These are phyloP conservation scores for Rhincodon typus DNA, from an alignment of 2,797 vertebrate genomes.

Conservation along the genomic window DNA sequence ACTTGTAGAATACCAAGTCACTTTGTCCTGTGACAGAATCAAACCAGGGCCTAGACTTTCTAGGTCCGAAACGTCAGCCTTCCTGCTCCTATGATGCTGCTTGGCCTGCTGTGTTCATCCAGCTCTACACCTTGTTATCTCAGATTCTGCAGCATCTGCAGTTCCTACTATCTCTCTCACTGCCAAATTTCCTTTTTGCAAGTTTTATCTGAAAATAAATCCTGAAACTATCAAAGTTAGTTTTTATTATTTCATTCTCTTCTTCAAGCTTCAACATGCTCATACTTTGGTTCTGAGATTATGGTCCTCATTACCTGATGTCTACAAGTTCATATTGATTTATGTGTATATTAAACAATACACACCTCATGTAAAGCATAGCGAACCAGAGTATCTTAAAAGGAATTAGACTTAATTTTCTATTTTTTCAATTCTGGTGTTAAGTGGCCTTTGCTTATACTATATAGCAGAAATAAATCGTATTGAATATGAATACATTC, in stretches of 20 bases:
- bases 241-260: neutral
- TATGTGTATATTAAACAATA: neutral
- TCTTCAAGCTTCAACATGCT: neutral
- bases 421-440: neutral
- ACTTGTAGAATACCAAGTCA: neutral
- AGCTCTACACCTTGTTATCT: too few species aligned
- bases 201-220: conserved; percentile 1
- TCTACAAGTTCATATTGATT: too few species aligned
- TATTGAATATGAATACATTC: neutral
- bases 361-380: neutral
- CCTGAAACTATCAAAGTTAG: neutral
- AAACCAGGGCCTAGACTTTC: too few species aligned
- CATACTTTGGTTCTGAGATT: neutral
- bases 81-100: too few species aligned
- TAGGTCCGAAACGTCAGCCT: too few species aligned
- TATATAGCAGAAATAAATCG: neutral
- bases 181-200: neutral
- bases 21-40: neutral
- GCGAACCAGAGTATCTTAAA: neutral
- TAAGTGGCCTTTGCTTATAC: neutral
- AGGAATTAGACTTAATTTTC: neutral
- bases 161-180: too few species aligned
- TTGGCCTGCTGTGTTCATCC: too few species aligned
- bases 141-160: too few species aligned
- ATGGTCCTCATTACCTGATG: neutral